Evolutionary conservation across 2,113 vertebrate species (phyloP), one percentile per base, ranked within the genome.

Genomic region (Calonectris borealis): DNA sequence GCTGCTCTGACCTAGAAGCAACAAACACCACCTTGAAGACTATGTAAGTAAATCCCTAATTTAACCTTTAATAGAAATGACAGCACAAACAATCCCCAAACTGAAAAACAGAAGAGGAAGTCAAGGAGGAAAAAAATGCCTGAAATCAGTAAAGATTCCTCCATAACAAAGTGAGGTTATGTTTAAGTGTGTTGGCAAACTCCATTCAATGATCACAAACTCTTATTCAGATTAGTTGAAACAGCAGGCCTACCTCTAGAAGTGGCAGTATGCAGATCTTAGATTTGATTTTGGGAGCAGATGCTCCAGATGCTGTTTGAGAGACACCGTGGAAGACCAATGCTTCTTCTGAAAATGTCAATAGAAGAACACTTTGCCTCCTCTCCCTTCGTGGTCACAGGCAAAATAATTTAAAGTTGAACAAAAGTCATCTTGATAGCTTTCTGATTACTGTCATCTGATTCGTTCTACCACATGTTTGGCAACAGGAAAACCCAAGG

Each of bases 351-450:
- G 34, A 65, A 79, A 82, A 75, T 1, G 3, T 17, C 61, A 48
- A 1, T 3, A 17, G 40, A 81, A 55, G 48, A 85, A 78, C 27
- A n/a, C 4, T 34, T 52, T 16, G 15, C 24, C 60, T 70, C 13
- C 61, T 46, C 32, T 38, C 40, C 44, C 36, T 72, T 46, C 72
- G 34, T 24, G 36, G 60, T 71, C 51, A 42, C 19, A 36, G n/a
- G 27, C 25, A 57, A 51, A 13, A n/a, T 16, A 51, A 73, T 48
- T 52, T 57, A 52, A 66, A 26, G 32, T 4, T 83, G 34, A 91
- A 52, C 7, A 48, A 14, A 75, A 40, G 34, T 57, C 3, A 69
- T 14, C 20, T 24, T 1, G 0, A 12, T 31, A 15, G 5, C 15
- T 73, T 49, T 80, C 38, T 68, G 62, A 48, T 44, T 32, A 48